Evolutionary conservation across 2,888 invertebrate species (phyloP), one percentile per base, ranked within the genome.

Genomic region (Horisme vitalbata): DNA sequence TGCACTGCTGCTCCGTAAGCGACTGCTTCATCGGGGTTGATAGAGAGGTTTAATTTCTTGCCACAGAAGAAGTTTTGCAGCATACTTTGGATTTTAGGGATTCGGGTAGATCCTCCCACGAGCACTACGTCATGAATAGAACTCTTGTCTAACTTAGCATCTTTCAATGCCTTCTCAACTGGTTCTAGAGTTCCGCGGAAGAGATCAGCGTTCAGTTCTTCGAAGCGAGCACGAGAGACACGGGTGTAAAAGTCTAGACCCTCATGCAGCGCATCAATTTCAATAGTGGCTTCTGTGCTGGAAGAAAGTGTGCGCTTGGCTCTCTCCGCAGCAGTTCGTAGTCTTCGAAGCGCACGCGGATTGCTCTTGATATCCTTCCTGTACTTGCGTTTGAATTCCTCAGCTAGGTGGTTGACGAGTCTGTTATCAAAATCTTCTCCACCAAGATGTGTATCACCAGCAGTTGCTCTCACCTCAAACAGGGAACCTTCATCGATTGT

Each of bases 371-470:
- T 64, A 65, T 96, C 94, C 72, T 94, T 94, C 55, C 90, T 92
- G 80, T 89, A 93, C 68, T 94, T 95, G 8, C 94, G 83, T 68
- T 93, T 92, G 75, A 95, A 95, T 75, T 95, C 94, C 6, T 94
- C 92, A 13, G 91, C 90, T 31, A 94, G 90, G 65, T 93, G 92
- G 57, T 89, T 91, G 3, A 94, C 94, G 53, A 94, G 81, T 38
- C 93, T 79, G 70, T 92, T 93, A 72, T 93, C 72, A 51, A 91
- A 91, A 79, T 95, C 93, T 75, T 95, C 95, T 7, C 95, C 95
- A 12, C 95, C 95, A 38, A 95, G 90, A 71, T 95, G 96, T 3
- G 96, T 96, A 71, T 96, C 96, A 20, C 96, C 96, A 20, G 95
- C 95, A 1, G 95, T 96, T 0, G 96, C 90, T 73, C 93, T 94